Evolutionary conservation across 2,888 invertebrate genomes (phyloP).

Genomic region (Linnaemya vulpina): DNA sequence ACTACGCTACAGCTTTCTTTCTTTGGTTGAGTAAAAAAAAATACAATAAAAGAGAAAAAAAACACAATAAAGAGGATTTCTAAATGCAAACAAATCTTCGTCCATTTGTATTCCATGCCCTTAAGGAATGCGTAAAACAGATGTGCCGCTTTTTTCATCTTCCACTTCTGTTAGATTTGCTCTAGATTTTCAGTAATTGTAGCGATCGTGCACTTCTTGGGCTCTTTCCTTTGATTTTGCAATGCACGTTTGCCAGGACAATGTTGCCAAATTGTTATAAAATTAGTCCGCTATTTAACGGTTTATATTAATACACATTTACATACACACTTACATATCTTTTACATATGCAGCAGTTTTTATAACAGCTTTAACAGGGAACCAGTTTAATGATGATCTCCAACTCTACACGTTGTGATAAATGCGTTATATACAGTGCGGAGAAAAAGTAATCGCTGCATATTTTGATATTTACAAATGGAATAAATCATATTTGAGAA

Average conservation of each 20-base stretch:
- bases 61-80: constrained; percentile 43
- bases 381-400: too few species aligned
- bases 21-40: constrained; percentile 17
- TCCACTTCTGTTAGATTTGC: constrained; percentile 61
- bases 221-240: constrained; percentile 4
- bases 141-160: constrained; percentile 48
- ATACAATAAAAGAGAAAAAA: background rate
- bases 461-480: too few species aligned
- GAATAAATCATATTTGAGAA: too few species aligned
- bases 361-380: too few species aligned
- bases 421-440: too few species aligned
- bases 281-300: background rate
- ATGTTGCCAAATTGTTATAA: constrained; percentile 17
- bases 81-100: constrained; percentile 57
- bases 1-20: constrained; percentile 20
- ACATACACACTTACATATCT: too few species aligned
- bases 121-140: constrained; percentile 70
- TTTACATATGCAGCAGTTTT: too few species aligned
- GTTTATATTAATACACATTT: background rate
- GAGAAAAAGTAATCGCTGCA: too few species aligned
- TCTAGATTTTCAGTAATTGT: constrained; percentile 59
- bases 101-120: constrained; percentile 57
- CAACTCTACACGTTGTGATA: too few species aligned
- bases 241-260: background rate
- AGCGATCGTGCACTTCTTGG: constrained; percentile 29